Conservation (phyloP, 2,113 vertebrate species). For the Paramisgurnus dabryanus region DNA sequence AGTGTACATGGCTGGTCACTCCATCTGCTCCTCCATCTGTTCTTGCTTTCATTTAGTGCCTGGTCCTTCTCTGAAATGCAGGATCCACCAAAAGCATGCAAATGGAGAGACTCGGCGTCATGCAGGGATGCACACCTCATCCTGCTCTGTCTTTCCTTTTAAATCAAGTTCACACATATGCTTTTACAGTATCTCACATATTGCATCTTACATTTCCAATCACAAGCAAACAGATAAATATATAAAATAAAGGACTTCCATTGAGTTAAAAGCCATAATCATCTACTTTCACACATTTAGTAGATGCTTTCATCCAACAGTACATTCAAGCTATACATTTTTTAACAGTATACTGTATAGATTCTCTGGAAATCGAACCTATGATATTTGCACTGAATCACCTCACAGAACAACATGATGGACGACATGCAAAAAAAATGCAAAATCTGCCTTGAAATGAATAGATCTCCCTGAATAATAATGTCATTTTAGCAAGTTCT, state of each 20-base stretch:
- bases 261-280: too few species aligned
- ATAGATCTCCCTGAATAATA: background rate
- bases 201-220: background rate
- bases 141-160: background rate
- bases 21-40: slow-evolving; percentile 81
- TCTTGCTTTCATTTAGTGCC: slow-evolving; percentile 72
- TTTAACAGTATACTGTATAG: too few species aligned
- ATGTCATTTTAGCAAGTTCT: background rate
- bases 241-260: too few species aligned
- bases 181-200: background rate
- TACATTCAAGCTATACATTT: too few species aligned
- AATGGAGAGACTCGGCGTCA: background rate
- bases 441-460: background rate
- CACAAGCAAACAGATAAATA: background rate
- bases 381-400: too few species aligned
- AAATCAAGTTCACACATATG: background rate
- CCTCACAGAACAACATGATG: too few species aligned
- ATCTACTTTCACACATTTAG: too few species aligned
- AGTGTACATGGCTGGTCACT: slow-evolving; percentile 74
- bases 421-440: too few species aligned
- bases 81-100: slow-evolving; percentile 43
- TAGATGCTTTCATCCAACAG: too few species aligned
- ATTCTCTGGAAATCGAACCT: too few species aligned
- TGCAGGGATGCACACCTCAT: background rate
- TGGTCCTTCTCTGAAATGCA: slow-evolving; percentile 40